Percentiles rank a stretch among this genome's conserved stretches.
Conservation (phyloP, 2,113 vertebrate species). For the Chunga burmeisteri region DNA sequence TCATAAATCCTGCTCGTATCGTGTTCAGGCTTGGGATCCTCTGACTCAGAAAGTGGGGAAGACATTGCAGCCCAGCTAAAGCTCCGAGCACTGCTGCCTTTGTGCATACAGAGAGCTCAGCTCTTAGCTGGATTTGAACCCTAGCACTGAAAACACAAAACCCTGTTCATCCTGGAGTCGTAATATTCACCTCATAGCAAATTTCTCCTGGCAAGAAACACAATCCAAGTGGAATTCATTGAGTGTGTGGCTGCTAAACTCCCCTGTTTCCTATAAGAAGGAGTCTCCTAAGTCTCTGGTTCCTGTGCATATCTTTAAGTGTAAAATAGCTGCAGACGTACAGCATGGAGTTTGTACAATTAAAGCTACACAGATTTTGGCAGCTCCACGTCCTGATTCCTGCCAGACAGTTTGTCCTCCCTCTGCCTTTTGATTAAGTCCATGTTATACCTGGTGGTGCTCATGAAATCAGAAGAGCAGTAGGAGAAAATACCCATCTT, state of each 20-base stretch:
- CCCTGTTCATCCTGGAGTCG: background rate
- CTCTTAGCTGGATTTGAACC: background rate
- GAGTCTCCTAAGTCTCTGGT: background rate
- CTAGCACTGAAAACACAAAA: background rate
- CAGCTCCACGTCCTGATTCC: background rate
- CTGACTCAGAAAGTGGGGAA: background rate
- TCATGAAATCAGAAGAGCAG: background rate
- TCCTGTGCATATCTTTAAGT: background rate
- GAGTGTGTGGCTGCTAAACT: background rate
- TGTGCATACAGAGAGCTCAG: fast-evolving
- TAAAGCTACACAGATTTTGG: background rate
- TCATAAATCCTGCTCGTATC: background rate
- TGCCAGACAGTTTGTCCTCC: background rate
- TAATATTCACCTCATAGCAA: background rate
- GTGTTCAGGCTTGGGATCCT: background rate
- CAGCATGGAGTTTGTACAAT: background rate
- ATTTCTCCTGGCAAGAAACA: background rate
- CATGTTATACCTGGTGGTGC: background rate
- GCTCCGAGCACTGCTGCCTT: background rate
- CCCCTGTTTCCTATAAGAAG: background rate
- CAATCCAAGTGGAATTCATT: background rate
- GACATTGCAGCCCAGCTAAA: background rate
- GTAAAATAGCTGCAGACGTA: background rate
- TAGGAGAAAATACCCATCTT: background rate
- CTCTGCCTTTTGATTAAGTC: background rate